These are phyloP conservation scores for Varanus komodoensis DNA, from an alignment of 2,113 vertebrate genomes.

Conservation along the genomic window DNA sequence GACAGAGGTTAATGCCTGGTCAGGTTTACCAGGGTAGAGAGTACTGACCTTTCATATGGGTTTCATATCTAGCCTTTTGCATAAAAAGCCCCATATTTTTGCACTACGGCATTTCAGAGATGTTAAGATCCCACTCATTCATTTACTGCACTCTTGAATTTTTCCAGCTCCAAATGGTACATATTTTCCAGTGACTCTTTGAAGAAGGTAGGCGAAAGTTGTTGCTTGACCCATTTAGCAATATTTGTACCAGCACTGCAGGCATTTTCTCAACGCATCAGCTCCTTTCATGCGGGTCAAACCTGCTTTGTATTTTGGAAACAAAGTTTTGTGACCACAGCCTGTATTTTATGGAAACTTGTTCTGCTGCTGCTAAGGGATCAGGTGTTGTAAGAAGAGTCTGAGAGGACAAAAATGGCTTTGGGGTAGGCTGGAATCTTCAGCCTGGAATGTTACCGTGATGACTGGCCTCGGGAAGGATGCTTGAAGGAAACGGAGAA, in stretches of 20 bases:
- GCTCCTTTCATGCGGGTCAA: neutral
- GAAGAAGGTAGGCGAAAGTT: neutral
- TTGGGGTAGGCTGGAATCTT: neutral
- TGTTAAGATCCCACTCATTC: no score
- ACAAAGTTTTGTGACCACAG: neutral
- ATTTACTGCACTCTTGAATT: no score
- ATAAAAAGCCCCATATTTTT: neutral
- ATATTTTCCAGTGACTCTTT: neutral
- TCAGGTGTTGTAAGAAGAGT: neutral
- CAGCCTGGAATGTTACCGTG: neutral
- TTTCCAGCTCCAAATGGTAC: no score
- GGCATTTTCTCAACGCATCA: no score
- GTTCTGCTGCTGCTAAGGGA: neutral
- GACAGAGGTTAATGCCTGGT: no score
- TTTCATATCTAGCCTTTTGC: neutral
- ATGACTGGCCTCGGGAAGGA: neutral
- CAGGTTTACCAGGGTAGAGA: no score
- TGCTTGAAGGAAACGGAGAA: no score
- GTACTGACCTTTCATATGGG: neutral
- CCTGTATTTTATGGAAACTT: neutral
- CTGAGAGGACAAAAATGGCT: neutral
- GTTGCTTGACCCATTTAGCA: neutral
- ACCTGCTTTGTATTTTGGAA: neutral
- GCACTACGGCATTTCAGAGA: no score
- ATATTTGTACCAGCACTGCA: neutral